Evolutionary conservation across 2,797 vertebrate genomes (phyloP).

Genomic region (Anniella stebbinsi): DNA sequence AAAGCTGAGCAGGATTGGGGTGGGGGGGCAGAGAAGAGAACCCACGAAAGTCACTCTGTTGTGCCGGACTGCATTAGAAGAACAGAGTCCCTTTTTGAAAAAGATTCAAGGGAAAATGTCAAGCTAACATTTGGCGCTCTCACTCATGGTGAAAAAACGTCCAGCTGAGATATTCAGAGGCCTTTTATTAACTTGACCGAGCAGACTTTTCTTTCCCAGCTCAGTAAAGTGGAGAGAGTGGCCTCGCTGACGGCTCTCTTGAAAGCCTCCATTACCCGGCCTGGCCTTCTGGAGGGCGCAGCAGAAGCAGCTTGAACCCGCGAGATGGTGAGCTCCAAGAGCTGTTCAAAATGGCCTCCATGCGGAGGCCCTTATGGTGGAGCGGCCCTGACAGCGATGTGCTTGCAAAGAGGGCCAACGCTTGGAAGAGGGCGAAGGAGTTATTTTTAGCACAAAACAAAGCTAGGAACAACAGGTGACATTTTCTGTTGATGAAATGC

Average conservation of each 20-base stretch:
- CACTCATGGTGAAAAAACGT: slow-evolving; percentile 67
- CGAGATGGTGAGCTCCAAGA: no score
- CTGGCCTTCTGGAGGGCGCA: neutral
- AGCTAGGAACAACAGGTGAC: no score
- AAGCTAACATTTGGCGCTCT: slow-evolving; percentile 77
- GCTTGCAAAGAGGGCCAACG: neutral
- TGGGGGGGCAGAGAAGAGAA: slow-evolving; percentile 34
- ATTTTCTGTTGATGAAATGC: neutral
- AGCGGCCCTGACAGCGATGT: no score
- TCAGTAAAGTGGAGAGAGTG: slow-evolving; percentile 58
- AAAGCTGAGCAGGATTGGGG: slow-evolving; percentile 65
- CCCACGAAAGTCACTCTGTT: slow-evolving; percentile 65
- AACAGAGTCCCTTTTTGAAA: slow-evolving; percentile 68
- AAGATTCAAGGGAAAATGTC: slow-evolving; percentile 77
- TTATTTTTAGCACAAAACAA: neutral
- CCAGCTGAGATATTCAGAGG: slow-evolving; percentile 76
- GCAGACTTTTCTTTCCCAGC: slow-evolving; percentile 48
- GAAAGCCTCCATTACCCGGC: neutral
- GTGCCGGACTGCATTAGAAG: slow-evolving; percentile 64
- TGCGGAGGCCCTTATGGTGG: neutral
- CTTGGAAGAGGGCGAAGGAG: no score
- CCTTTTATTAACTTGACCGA: slow-evolving; percentile 62
- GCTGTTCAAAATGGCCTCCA: no score
- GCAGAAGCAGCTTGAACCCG: no score
- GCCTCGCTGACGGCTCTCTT: slow-evolving; percentile 50